A percentile compares a stretch with the other conserved stretches of the same genome.
These are phyloP conservation scores for Eulemur mongoz DNA, from an alignment of 2,797 vertebrate species.

Conservation along the genomic window DNA sequence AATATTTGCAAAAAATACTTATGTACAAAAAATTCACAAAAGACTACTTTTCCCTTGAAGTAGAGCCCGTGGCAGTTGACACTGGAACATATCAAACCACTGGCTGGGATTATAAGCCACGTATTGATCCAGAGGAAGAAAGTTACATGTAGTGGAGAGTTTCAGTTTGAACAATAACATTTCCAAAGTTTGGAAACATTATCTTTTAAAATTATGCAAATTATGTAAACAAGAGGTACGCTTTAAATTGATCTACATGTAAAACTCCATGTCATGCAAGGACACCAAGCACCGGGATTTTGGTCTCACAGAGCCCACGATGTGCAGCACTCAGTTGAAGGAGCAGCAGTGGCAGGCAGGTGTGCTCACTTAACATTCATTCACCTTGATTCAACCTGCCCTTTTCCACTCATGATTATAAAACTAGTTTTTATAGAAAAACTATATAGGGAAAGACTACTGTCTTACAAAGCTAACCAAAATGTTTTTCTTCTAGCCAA, in stretches of 20 bases:
- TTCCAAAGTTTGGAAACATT: conserved; percentile 98
- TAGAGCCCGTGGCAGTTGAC: conserved; percentile 97
- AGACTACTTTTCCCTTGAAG: conserved; percentile 92
- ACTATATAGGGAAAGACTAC: conserved; percentile 82
- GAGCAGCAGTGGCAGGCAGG: conserved; percentile 88
- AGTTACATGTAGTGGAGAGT: conserved; percentile 93
- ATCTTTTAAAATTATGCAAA: conserved; percentile 95
- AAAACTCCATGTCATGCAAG: conserved; percentile 98
- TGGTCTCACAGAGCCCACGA: conserved; percentile 91
- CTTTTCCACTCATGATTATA: conserved; percentile 83
- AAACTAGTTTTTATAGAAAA: conserved; percentile 84
- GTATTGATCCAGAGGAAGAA: conserved; percentile 93
- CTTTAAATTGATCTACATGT: conserved; percentile 97
- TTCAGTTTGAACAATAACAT: conserved; percentile 92
- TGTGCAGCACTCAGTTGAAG: conserved; percentile 93
- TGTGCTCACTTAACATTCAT: conserved; percentile 81
- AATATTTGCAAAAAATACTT: conserved; percentile 95
- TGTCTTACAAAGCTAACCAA: conserved; percentile 82
- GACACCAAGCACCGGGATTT: conserved; percentile 91
- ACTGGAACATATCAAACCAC: conserved; percentile 93
- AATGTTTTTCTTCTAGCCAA: conserved; percentile 85
- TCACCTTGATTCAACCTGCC: conserved; percentile 84
- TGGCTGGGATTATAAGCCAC: conserved; percentile 93
- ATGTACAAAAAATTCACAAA: conserved; percentile 94
- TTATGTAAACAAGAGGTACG: conserved; percentile 98